Conservation (phyloP, 2,113 vertebrate species). For the Junco hyemalis region DNA sequence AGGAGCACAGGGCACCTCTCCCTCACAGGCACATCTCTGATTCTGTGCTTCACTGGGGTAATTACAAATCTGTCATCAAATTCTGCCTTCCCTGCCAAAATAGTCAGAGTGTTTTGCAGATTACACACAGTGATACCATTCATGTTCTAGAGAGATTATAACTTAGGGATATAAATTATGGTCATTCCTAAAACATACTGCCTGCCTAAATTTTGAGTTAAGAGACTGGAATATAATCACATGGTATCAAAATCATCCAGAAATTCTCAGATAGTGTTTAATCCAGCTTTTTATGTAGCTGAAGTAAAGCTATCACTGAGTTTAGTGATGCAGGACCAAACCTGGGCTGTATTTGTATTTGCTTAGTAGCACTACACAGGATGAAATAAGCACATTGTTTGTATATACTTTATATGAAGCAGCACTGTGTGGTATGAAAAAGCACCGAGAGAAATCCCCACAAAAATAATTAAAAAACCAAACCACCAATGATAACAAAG, state of each 20-base stretch:
- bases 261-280: not conserved
- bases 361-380: not conserved
- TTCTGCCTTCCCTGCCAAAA: not conserved
- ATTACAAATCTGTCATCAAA: not conserved
- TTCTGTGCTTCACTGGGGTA: not conserved
- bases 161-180: not conserved
- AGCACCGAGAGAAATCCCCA: not conserved
- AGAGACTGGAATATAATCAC: not conserved
- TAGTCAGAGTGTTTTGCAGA: not conserved
- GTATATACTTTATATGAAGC: not conserved
- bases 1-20: not conserved
- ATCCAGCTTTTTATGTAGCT: not conserved
- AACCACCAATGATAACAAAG: not conserved
- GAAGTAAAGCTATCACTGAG: not conserved
- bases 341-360: not conserved
- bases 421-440: not conserved
- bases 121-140: not conserved
- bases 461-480: not conserved
- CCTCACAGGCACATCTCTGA: not conserved
- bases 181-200: not conserved
- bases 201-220: not conserved
- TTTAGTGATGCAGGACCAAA: not conserved
- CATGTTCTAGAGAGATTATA: not conserved
- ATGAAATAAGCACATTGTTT: not conserved
- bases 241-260: not conserved